These are phyloP conservation scores for Dimorphilus gyrociliatus DNA, from an alignment of 2,888 invertebrate species.

Conservation along the genomic window DNA sequence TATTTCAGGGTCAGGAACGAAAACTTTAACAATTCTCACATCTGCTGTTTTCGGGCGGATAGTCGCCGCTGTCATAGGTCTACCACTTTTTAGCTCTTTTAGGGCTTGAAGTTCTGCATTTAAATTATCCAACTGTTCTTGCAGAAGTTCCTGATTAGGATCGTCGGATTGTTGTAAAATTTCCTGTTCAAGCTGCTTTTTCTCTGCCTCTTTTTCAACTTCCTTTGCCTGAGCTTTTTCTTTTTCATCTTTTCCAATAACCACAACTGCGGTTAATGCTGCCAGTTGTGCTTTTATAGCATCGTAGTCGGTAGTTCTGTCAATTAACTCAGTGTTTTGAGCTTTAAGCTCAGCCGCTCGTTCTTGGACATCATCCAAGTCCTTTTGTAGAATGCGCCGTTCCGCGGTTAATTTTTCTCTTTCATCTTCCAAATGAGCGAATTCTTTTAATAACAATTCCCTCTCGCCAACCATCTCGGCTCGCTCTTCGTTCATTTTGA, in stretches of 20 bases:
- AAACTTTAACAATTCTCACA: constrained; percentile 24
- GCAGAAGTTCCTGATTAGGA: no score
- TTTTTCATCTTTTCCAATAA: constrained; percentile 7
- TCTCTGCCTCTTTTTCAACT: constrained; percentile 13
- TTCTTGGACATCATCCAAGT: constrained; percentile 16
- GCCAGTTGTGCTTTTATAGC: constrained; percentile 20
- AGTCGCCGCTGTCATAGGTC: constrained; percentile 15
- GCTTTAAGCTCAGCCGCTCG: constrained; percentile 13
- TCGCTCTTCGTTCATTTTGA: constrained; percentile 8
- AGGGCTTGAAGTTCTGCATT: constrained; percentile 20
- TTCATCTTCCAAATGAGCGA: constrained; percentile 5
- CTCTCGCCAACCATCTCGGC: constrained; percentile 7
- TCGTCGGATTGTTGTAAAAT: no score
- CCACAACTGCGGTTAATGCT: constrained; percentile 17
- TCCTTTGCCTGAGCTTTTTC: no score
- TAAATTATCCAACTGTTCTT: constrained; percentile 20
- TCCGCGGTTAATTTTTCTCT: constrained; percentile 8
- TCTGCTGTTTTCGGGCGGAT: constrained; percentile 18
- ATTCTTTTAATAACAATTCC: constrained; percentile 7
- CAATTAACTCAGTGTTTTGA: constrained; percentile 15
- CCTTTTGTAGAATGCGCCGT: constrained; percentile 5
- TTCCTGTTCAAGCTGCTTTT: constrained; percentile 16
- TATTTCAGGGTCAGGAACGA: constrained; percentile 18
- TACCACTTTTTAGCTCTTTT: constrained; percentile 19
- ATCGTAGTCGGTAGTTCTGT: constrained; percentile 15